phyloP scores from a whole-genome alignment of 2,888 invertebrate species.

The Caenorhabditis angaria region DNA sequence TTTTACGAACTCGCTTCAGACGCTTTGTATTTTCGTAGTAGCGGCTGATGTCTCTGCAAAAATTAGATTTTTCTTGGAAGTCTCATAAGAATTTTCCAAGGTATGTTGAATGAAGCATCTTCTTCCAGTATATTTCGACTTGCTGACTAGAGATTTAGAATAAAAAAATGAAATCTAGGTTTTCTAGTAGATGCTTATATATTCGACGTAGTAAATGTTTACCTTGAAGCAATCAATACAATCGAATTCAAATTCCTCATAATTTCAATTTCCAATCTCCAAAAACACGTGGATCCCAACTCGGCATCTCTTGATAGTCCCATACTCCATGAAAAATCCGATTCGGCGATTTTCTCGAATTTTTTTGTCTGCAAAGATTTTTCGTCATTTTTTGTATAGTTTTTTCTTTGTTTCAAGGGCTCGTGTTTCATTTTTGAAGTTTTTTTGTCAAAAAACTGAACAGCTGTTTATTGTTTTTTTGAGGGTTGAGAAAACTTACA shows the following conservation, averaged over 20 bases:
- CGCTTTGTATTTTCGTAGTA: constrained; percentile 64
- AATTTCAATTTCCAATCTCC: constrained; percentile 67
- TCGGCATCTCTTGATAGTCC: constrained; percentile 61
- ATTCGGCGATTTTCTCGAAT: constrained; percentile 66
- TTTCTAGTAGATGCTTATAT: constrained; percentile 5
- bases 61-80: no score
- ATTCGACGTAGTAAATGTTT: background rate
- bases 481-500: no score
- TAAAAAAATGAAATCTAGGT: background rate
- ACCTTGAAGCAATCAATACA: constrained; percentile 67
- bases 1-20: constrained; percentile 66
- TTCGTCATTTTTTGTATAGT: background rate
- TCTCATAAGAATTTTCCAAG: no score
- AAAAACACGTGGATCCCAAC: constrained; percentile 64
- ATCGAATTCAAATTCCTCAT: constrained; percentile 63
- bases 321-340: constrained; percentile 66
- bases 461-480: constrained; percentile 11
- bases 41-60: constrained; percentile 63
- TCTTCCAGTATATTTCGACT: no score
- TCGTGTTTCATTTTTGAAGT: background rate
- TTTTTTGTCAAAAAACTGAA: no score
- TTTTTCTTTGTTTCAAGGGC: background rate
- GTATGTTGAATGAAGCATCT: no score
- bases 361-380: constrained; percentile 65
- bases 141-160: background rate